Conservation (phyloP, 2,888 invertebrate species). For the Galeruca laticollis region DNA sequence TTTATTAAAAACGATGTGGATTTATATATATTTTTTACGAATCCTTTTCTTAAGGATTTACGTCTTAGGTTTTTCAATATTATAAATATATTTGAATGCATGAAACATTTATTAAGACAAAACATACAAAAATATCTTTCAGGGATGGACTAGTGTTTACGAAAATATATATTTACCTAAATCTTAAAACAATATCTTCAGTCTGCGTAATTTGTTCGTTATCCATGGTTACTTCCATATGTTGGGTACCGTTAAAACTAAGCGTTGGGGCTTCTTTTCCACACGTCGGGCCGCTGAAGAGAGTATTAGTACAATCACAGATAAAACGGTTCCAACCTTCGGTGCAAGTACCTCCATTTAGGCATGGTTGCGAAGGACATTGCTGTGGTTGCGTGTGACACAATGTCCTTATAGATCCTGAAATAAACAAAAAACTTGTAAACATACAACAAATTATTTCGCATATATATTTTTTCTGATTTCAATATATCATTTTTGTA, state of each 20-base stretch:
- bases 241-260: constrained; percentile 89
- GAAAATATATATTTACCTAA: too few species aligned
- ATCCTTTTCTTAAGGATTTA: too few species aligned
- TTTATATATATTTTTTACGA: background rate
- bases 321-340: constrained; percentile 97
- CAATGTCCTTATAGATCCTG: constrained; percentile 89
- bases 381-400: constrained; percentile 87
- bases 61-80: too few species aligned
- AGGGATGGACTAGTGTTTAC: too few species aligned
- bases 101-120: too few species aligned
- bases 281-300: constrained; percentile 91
- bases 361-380: constrained; percentile 88
- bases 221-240: constrained; percentile 71
- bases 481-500: too few species aligned
- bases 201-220: constrained; percentile 76
- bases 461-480: too few species aligned
- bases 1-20: background rate
- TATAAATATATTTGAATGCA: background rate
- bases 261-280: constrained; percentile 90
- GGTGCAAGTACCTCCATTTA: constrained; percentile 87
- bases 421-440: constrained; percentile 27
- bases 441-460: background rate
- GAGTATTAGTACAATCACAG: constrained; percentile 92
- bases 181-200: constrained; percentile 88
- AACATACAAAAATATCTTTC: too few species aligned